A percentile compares a stretch with the other conserved stretches of the same genome.
These are phyloP conservation scores for Sylvilagus bachmani DNA, from an alignment of 2,113 vertebrate species.

Conservation along the genomic window DNA sequence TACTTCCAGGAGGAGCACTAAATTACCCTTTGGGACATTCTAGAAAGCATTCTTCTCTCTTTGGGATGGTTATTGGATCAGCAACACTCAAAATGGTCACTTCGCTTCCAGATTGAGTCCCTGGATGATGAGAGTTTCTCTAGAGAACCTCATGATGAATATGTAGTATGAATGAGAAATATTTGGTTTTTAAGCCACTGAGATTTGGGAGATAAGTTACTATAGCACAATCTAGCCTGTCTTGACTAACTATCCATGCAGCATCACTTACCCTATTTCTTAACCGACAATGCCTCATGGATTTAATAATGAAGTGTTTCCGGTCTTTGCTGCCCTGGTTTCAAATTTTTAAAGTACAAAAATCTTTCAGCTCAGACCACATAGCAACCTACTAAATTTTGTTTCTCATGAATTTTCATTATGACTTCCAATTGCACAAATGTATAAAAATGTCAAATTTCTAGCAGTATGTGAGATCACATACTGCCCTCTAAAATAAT, in stretches of 20 bases:
- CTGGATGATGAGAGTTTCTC: not conserved
- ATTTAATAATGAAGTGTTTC: not conserved
- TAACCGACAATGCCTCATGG: not conserved
- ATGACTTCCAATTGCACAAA: not conserved
- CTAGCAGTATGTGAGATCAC: not conserved
- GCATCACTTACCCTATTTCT: not conserved
- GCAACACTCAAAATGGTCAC: not conserved
- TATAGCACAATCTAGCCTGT: not conserved
- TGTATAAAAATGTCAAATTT: not conserved
- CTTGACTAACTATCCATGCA: not conserved
- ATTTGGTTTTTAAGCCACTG: not conserved
- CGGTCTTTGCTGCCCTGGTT: not conserved
- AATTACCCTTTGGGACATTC: not conserved
- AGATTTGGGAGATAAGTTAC: not conserved
- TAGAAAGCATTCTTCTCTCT: not conserved
- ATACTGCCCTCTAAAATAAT: not conserved
- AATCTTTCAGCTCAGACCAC: not conserved
- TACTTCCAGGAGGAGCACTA: not conserved
- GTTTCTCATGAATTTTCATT: not conserved
- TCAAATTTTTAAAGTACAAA: constrained; percentile 24
- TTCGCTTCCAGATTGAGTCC: not conserved
- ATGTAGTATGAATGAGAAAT: not conserved
- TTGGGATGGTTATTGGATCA: not conserved
- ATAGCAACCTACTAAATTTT: not conserved
- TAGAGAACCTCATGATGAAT: not conserved